Evolutionary conservation across 2,797 vertebrate species (phyloP).

Genomic region (Todus mexicanus): DNA sequence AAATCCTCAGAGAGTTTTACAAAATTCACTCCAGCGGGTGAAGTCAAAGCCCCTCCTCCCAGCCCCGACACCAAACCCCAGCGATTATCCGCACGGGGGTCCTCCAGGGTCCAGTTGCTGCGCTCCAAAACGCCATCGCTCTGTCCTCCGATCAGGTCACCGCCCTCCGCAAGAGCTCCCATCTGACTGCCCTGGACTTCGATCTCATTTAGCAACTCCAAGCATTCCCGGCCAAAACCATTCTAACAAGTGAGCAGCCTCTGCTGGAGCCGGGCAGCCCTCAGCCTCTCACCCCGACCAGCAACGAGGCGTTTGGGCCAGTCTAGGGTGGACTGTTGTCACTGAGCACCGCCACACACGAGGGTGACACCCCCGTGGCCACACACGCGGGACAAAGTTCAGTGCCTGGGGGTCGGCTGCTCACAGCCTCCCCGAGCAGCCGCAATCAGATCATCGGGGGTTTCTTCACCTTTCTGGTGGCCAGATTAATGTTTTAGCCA

Average conservation of each 20-base stretch:
- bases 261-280: too few species aligned
- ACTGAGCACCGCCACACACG: accelerated
- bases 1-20: not conserved
- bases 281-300: not conserved
- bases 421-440: accelerated
- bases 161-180: too few species aligned
- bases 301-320: too few species aligned
- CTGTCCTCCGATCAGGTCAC: too few species aligned
- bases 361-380: accelerated
- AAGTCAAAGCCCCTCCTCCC: not conserved
- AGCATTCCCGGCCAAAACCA: not conserved
- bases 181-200: not conserved
- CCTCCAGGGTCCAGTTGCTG: not conserved
- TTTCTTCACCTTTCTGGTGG: not conserved
- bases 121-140: too few species aligned
- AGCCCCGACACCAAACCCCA: not conserved
- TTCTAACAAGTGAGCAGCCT: not conserved
- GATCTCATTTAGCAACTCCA: not conserved
- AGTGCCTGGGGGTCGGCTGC: not conserved
- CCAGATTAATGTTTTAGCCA: not conserved
- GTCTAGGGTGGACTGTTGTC: not conserved
- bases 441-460: accelerated
- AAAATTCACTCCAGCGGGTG: not conserved
- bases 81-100: accelerated
- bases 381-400: not conserved